These are phyloP conservation scores for Puffinus mauretanicus DNA, from an alignment of 2,113 vertebrate genomes.

Conservation along the genomic window DNA sequence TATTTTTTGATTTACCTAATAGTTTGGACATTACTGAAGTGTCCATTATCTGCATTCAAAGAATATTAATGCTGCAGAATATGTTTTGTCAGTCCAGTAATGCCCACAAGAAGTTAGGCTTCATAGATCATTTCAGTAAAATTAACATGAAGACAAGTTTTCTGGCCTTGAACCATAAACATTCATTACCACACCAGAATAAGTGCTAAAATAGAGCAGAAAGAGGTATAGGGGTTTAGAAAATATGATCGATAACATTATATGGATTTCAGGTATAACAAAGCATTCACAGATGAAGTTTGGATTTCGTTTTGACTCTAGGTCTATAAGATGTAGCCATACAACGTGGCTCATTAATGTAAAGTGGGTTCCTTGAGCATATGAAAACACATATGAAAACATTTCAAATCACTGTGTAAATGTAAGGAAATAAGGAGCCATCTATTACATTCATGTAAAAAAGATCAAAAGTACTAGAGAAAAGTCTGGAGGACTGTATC, in stretches of 20 bases:
- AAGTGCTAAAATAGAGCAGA: not conserved
- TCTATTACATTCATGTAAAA: constrained; percentile 19
- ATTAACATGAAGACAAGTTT: not conserved
- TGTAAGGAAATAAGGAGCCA: not conserved
- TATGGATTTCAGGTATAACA: not conserved
- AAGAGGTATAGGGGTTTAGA: not conserved
- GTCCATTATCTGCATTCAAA: not conserved
- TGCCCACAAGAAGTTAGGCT: not conserved
- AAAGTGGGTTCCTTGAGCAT: not conserved
- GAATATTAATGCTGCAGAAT: not conserved
- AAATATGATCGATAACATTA: not conserved
- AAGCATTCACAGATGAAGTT: not conserved
- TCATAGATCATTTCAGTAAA: not conserved
- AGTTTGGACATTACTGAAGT: not conserved
- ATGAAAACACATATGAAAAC: not conserved
- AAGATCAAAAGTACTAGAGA: constrained; percentile 1
- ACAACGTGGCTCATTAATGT: not conserved
- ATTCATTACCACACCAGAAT: not conserved
- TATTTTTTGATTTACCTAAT: not conserved
- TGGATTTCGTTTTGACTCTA: not conserved
- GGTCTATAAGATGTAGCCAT: not conserved
- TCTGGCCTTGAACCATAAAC: not conserved
- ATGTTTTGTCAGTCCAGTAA: not conserved
- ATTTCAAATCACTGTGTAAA: not conserved
- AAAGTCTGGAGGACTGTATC: not conserved